A percentile compares a stretch with the other conserved stretches of the same genome.
phyloP scores from a whole-genome alignment of 2,113 vertebrate species.

The Phodopus roborovskii region DNA sequence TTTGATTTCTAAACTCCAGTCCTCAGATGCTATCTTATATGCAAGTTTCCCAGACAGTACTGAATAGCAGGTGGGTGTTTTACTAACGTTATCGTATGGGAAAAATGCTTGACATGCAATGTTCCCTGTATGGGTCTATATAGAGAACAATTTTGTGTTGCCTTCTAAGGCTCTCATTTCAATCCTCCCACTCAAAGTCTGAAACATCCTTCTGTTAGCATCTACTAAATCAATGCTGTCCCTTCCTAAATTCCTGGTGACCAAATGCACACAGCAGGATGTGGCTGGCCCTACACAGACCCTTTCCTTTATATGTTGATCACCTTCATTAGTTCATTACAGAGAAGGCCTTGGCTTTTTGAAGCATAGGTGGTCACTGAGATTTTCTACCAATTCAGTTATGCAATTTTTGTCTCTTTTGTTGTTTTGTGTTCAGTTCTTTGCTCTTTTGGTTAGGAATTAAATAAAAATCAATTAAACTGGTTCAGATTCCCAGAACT shows the following conservation, averaged over 20 bases:
- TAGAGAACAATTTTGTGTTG: background rate
- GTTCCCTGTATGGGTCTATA: background rate
- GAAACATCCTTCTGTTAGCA: background rate
- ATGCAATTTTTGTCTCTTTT: background rate
- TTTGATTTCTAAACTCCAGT: conserved; percentile 57
- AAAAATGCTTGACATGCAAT: background rate
- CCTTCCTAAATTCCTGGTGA: conserved; percentile 2
- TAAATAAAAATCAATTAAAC: background rate
- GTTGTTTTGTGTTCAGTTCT: background rate
- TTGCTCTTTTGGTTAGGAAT: background rate
- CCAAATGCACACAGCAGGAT: background rate
- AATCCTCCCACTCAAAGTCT: background rate
- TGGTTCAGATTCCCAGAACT: background rate
- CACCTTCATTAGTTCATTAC: background rate
- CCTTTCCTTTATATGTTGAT: background rate
- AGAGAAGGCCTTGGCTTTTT: background rate
- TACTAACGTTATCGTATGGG: conserved; percentile 23
- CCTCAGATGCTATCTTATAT: background rate
- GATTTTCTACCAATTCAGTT: background rate
- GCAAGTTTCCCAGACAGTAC: background rate
- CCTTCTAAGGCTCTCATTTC: background rate
- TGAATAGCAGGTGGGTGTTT: conserved; percentile 26
- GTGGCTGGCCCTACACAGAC: background rate
- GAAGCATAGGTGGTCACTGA: background rate
- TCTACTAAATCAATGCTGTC: background rate